Base-by-base conservation (phyloP, 2,113 vertebrate species). In the Melospiza georgiana region DNA sequence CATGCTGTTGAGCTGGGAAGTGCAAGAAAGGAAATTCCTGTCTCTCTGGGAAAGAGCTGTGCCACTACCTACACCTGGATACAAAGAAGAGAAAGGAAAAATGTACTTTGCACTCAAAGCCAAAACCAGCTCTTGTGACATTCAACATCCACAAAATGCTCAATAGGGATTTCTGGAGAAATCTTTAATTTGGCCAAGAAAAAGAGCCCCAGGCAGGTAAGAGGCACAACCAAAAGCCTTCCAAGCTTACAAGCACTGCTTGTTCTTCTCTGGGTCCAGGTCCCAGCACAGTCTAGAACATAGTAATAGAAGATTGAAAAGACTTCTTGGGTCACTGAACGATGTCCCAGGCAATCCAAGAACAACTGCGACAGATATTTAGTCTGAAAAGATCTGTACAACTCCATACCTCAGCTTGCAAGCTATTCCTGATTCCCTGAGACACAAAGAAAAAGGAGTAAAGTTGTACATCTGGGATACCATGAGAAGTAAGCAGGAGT, bases 21-120 rank as follows among this genome's bases (percentile, higher is more conserved):
- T 19, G 41, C 37, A 75, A 62, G 61, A 61, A 90, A 77, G n/a
- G n/a, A 15, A 92, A 88, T 86, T 14, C 16, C 55, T 49, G 27
- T 58, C n/a, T 84, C 33, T 24, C 6, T 5, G 57, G 55, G 21
- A 55, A 84, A 62, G 22, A 89, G 51, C 68, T 86, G 33, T 55
- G 63, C 55, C 79, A 41, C 57, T 57, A 87, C 27, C 37, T 65
- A 33, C 31, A 49, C 20, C 35, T 31, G 61, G 28, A 37, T 44
- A n/a, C 35, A 59, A 48, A 71, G 1, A 46, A 16, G 11, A 82
- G 27, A 82, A 87, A 81, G 8, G 17, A 33, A 86, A 89, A 84
- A 67, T 23, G 13, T 35, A n/a, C 27, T 58, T 86, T 1, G 0
- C 16, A 52, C 51, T 55, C 1, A 0, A 43, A 57, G 41, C 24